These are phyloP conservation scores for Platyrinchus mystaceus DNA, from an alignment of 2,797 vertebrate genomes.

Conservation along the genomic window DNA sequence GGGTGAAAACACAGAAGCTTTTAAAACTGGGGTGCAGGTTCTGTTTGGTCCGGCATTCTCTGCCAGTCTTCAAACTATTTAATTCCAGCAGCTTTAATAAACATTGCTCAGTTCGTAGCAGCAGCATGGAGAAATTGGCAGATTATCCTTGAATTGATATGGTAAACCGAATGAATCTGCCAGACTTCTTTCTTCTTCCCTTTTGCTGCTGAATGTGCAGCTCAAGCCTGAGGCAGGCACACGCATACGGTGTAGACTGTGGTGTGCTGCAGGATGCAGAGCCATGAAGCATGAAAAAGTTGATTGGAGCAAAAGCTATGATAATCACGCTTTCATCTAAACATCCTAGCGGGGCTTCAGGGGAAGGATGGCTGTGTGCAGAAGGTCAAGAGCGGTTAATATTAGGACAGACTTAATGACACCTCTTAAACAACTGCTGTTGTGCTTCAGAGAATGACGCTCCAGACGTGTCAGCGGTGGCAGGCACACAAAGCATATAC, in stretches of 20 bases:
- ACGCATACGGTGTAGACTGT: rapidly evolving
- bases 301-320: conserved; percentile 13
- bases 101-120: neutral
- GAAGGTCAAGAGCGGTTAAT: neutral
- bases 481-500: neutral
- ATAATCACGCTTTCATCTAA: neutral
- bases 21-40: neutral
- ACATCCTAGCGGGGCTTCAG: neutral
- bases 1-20: neutral
- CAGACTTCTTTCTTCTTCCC: neutral
- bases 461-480: rapidly evolving
- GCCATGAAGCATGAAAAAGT: neutral
- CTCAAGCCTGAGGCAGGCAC: neutral
- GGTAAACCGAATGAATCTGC: neutral
- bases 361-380: neutral
- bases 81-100: neutral
- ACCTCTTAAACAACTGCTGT: neutral
- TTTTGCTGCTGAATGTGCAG: neutral
- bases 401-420: neutral
- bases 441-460: neutral
- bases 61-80: neutral
- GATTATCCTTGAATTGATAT: neutral
- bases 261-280: neutral
- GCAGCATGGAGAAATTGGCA: neutral
- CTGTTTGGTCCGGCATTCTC: neutral